phyloP scores from a whole-genome alignment of 2,113 vertebrate genomes.

The Equus quagga region DNA sequence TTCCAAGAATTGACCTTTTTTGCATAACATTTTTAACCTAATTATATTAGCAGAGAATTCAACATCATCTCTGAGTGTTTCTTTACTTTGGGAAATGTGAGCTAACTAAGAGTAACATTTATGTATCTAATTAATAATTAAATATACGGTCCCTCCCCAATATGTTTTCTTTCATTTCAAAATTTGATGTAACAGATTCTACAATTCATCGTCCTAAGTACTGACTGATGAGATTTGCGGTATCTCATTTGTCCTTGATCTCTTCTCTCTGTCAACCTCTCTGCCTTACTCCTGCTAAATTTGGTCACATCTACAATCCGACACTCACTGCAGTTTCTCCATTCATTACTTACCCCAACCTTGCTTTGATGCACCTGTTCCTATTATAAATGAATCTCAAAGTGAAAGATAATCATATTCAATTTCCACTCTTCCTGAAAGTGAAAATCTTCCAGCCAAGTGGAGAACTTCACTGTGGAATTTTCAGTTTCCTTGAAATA shows the following conservation, averaged over 20 bases:
- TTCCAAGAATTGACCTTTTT: constrained; percentile 22
- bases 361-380: constrained; percentile 52
- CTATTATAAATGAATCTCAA: constrained; percentile 67
- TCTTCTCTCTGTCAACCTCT: constrained; percentile 52
- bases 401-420: constrained; percentile 54
- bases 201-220: constrained; percentile 31
- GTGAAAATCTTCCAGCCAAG: background rate
- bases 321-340: constrained; percentile 52
- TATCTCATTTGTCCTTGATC: background rate
- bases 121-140: background rate
- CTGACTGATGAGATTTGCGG: constrained; percentile 41
- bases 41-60: constrained; percentile 25
- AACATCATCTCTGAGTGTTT: constrained; percentile 26
- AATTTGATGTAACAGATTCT: background rate
- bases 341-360: constrained; percentile 29
- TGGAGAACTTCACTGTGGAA: background rate
- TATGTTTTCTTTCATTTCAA: constrained; percentile 50
- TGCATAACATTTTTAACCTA: constrained; percentile 34
- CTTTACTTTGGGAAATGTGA: constrained; percentile 60
- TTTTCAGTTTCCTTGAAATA: constrained; percentile 61
- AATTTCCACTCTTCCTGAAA: constrained; percentile 39
- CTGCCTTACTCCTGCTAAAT: constrained; percentile 45
- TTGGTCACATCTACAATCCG: constrained; percentile 52
- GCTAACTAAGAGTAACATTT: constrained; percentile 43
- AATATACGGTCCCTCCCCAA: background rate